A percentile compares a stretch with the other conserved stretches of the same genome.
Evolutionary conservation across 2,888 invertebrate species (phyloP).

Genomic region (Steinernema carpocapsae): DNA sequence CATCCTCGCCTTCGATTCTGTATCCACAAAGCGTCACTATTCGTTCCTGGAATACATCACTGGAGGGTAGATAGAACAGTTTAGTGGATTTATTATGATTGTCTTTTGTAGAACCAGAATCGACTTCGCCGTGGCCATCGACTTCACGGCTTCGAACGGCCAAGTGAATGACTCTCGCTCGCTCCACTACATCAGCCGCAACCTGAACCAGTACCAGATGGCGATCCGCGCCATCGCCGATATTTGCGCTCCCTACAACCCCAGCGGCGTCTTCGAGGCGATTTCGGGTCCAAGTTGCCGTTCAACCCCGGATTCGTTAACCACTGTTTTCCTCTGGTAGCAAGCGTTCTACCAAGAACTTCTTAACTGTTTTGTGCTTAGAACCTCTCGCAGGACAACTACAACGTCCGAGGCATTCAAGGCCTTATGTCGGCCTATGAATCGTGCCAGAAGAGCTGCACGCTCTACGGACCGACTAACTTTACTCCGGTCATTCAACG

Average conservation of each 20-base stretch:
- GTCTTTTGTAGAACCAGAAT: slow-evolving; percentile 58
- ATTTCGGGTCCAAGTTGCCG: slow-evolving; percentile 73
- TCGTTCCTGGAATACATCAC: slow-evolving; percentile 59
- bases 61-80: slow-evolving; percentile 46
- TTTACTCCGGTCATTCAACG: slow-evolving; percentile 71
- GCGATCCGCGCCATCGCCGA: slow-evolving; percentile 59
- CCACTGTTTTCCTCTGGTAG: slow-evolving; percentile 65
- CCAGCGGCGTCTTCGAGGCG: slow-evolving; percentile 56
- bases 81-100: too few relatives aligned
- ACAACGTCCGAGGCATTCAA: slow-evolving; percentile 72
- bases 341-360: background rate
- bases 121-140: slow-evolving; percentile 59
- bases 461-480: slow-evolving; percentile 74
- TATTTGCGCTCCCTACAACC: slow-evolving; percentile 62
- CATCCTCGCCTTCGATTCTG: slow-evolving; percentile 52
- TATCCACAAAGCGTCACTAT: slow-evolving; percentile 56
- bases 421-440: slow-evolving; percentile 73
- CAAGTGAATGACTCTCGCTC: slow-evolving; percentile 60
- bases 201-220: slow-evolving; percentile 60
- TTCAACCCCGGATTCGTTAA: slow-evolving; percentile 67
- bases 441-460: slow-evolving; percentile 71
- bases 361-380: slow-evolving; percentile 53
- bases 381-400: slow-evolving; percentile 73
- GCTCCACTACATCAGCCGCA: slow-evolving; percentile 47
- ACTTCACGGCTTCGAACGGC: slow-evolving; percentile 60